Evolutionary conservation across 1,140 invertebrate genomes (phyloP), one percentile per base, ranked within the genome.

Genomic region (Drosophila quadrilineata): DNA sequence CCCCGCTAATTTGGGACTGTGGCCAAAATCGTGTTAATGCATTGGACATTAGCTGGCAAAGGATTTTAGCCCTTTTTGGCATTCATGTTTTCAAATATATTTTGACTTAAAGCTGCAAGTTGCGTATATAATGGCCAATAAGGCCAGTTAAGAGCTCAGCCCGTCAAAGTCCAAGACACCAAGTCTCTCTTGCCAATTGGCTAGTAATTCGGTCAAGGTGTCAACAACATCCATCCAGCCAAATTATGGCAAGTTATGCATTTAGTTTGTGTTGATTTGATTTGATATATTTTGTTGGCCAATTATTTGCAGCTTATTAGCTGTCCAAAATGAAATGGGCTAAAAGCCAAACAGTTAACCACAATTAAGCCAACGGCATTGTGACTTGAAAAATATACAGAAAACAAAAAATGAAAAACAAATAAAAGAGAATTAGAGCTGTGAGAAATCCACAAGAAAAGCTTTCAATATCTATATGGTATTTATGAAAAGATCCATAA

Each of bases 121-220:
- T 56, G 69, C 60, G 40, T 40, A 58, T 10, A 66, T 76, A 82
- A 82, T 82, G 73, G 56, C 52, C 69, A 60, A 76, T 84, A 70
- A 82, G 76, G 75, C 76, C 75, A 72, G 21, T n/a, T n/a, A n/a
- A n/a, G n/a, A n/a, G n/a, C n/a, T n/a, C n/a, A n/a, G n/a, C n/a
- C n/a, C n/a, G n/a, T n/a, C n/a, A n/a, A n/a, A n/a, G n/a, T n/a
- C n/a, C n/a, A n/a, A n/a, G n/a, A n/a, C n/a, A n/a, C n/a, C n/a
- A n/a, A 16, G 40, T 16, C 53, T 46, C 29, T n/a, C n/a, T n/a
- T 53, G 36, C 36, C 60, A 48, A 58, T 66, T 45, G 63, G 36
- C 26, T 71, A n/a, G 57, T 53, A 71, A 71, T 63, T 71, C 65
- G 77, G 77, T 84, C 77, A 84, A 84, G 77, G 77, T 84, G 79